Evolutionary conservation across 2,888 invertebrate genomes (phyloP).

Genomic region (Leucozona laternaria): DNA sequence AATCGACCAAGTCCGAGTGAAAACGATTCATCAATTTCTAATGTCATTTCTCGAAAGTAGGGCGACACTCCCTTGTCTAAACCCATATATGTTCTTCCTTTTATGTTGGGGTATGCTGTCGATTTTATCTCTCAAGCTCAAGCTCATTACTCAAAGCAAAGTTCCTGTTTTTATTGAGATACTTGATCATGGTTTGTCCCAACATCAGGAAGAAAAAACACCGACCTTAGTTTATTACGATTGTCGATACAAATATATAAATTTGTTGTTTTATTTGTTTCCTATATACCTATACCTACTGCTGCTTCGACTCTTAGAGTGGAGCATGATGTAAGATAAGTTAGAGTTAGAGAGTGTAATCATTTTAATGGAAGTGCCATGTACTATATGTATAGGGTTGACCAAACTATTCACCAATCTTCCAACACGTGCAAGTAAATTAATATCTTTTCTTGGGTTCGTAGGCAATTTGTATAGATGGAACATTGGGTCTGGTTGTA

Average conservation of each 20-base stretch:
- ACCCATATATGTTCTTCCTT: background rate
- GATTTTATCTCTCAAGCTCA: slow-evolving; percentile 28
- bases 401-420: slow-evolving; percentile 32
- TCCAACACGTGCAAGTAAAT: slow-evolving; percentile 50
- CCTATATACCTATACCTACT: background rate
- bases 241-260: slow-evolving; percentile 39
- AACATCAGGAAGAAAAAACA: background rate
- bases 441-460: slow-evolving; percentile 48
- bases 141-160: slow-evolving; percentile 41
- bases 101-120: background rate
- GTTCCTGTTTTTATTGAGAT: slow-evolving; percentile 39
- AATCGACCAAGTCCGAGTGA: slow-evolving; percentile 28
- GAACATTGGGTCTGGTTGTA: slow-evolving; percentile 11
- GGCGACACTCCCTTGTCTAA: slow-evolving; percentile 11
- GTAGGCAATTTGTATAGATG: slow-evolving; percentile 12
- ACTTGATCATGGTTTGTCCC: slow-evolving; percentile 32
- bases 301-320: background rate
- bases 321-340: slow-evolving; percentile 9
- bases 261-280: slow-evolving; percentile 38
- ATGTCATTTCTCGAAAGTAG: slow-evolving; percentile 52
- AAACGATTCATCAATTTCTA: slow-evolving; percentile 63
- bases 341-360: slow-evolving; percentile 50
- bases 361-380: slow-evolving; percentile 66
- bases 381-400: slow-evolving; percentile 35
- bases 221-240: slow-evolving; percentile 27